Evolutionary conservation across 1,140 invertebrate species (phyloP), one percentile per base, ranked within the genome.

Genomic region (Philopotamus ludificatus): DNA sequence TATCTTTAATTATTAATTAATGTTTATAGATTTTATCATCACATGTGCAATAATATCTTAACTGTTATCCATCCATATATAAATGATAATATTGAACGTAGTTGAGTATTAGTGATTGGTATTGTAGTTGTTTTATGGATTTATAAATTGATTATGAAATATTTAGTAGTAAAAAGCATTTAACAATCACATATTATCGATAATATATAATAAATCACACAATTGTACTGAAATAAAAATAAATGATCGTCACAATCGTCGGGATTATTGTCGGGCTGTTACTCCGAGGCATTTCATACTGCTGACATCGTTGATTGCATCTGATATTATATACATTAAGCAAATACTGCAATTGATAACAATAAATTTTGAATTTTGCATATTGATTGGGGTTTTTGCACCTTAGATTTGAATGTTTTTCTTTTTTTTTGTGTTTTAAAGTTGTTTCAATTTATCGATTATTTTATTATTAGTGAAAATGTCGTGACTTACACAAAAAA

Each of bases 361-460:
- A 49, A 21, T 18, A 64, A 60, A 63, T 47, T 61, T 60, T 63
- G 49, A 23, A 70, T 60, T 61, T 42, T 70, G 65, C 68, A 67
- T 66, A 66, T 65, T 70, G 68, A 67, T 65, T 70, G 68, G 65
- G 65, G 61, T 70, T 67, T 70, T 44, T 70, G 68, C 68, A 70
- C 68, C 62, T 70, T 70, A 70, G 68, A 66, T 49, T 63, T 70
- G 68, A 66, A 70, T 70, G 68, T 70, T 63, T 65, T 69, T n/a
- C n/a, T n/a, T n/a, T 21, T 65, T 57, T 57, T 68, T 65, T 65
- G 57, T 55, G 45, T 65, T 60, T 44, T 41, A 54, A 59, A 23
- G 21, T 60, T 60, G 16, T 57, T 57, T 55, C 42, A 3, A n/a
- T 34, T 7, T 42, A 57, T 41, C 42, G 42, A 57, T 53, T 57